Conservation (phyloP, 2,113 vertebrate genomes). For the Axis porcinus region DNA sequence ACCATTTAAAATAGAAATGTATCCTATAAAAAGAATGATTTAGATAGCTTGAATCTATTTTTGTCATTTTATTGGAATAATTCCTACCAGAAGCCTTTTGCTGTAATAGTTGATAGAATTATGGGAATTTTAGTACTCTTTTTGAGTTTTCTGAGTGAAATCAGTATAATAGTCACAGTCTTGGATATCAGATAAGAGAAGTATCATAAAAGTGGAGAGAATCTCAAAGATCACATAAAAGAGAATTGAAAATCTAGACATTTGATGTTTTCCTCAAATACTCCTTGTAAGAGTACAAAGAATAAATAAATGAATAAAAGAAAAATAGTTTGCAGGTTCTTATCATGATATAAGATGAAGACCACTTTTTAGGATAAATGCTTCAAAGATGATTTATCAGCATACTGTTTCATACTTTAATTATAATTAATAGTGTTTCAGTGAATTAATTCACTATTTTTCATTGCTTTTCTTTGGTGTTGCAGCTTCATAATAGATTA, state of each 20-base stretch:
- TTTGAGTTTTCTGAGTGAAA: constrained; percentile 2
- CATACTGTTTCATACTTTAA: background rate
- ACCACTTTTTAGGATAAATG: background rate
- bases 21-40: background rate
- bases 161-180: background rate
- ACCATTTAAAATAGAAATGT: constrained; percentile 44
- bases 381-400: background rate
- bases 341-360: background rate
- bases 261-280: background rate
- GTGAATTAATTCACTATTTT: background rate
- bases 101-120: background rate
- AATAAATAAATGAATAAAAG: background rate
- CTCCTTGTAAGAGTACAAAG: background rate
- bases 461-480: background rate
- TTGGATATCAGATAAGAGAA: background rate
- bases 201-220: background rate
- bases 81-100: background rate
- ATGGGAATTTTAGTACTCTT: background rate
- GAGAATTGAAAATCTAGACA: background rate
- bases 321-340: background rate
- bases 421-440: background rate
- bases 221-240: background rate
- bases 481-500: background rate
- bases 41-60: constrained; percentile 18
- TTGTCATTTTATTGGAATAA: background rate